Conservation (phyloP, 1,140 invertebrate genomes). For the Mylabris phalerata region DNA sequence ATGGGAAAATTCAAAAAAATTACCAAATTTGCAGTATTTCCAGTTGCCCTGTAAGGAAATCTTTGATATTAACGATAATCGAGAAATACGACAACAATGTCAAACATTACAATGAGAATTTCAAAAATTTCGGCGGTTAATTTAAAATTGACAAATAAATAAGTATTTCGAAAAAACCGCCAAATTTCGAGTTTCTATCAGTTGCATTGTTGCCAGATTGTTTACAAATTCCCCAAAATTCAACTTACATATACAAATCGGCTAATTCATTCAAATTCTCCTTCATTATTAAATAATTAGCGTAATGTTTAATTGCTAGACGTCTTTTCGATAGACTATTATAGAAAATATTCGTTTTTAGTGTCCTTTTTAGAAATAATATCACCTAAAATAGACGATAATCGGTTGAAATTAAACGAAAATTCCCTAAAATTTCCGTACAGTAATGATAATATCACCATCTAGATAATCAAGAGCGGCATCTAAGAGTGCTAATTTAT, state of each 20-base stretch:
- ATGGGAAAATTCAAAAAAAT: background rate
- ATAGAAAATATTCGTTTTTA: conserved; percentile 29
- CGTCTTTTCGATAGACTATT: conserved; percentile 28
- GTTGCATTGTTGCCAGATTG: no score
- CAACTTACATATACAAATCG: conserved; percentile 27
- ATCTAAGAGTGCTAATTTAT: conserved; percentile 32
- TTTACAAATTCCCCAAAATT: no score
- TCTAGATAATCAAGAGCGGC: conserved; percentile 29
- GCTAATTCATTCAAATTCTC: conserved; percentile 25
- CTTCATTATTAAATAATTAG: conserved; percentile 29
- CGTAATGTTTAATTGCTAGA: conserved; percentile 30
- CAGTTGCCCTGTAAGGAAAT: conserved; percentile 24
- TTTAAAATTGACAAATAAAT: no score
- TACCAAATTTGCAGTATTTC: conserved; percentile 25
- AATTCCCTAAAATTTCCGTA: conserved; percentile 4
- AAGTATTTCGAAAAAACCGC: no score
- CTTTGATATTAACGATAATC: no score
- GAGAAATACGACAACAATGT: no score
- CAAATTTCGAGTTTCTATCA: no score
- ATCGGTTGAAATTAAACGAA: background rate
- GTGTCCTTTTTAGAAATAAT: conserved; percentile 27
- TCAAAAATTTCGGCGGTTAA: no score
- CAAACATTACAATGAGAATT: no score
- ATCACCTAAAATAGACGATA: conserved; percentile 21
- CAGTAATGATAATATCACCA: conserved; percentile 33